Base-by-base conservation (phyloP, 1,140 invertebrate genomes). In the Drosophila repleta region DNA sequence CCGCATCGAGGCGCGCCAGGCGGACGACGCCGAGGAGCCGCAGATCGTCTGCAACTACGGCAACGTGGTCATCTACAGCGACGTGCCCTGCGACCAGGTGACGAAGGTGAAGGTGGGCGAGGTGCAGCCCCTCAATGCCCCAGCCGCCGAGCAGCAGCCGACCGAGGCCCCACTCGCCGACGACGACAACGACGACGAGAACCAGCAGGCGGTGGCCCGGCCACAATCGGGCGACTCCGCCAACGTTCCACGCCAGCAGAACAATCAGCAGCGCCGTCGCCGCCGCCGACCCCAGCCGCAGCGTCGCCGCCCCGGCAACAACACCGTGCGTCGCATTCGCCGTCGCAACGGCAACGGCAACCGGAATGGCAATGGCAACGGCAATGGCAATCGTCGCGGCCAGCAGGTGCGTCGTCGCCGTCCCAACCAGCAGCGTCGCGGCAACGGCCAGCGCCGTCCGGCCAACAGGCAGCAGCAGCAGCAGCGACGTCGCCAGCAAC, bases 51-150 rank as follows among this genome's bases (percentile, higher is more conserved):
- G 90, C 77, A 91, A 90, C 55, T 90, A 91, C 8, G 90, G 90
- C 65, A 75, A 72, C 13, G 75, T 91, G 24, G 90, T 91, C 5
- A 84, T 91, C 64, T 91, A 91, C 67, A 91, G 90, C 53, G 90
- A 91, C 56, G 90, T 91, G 32, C 90, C 90, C 55, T 91, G 90
- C 52, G 82, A 91, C 4, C 39, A 91, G 62, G 90, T 91, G n/a
- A 83, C 74, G 55, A 77, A 64, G 20, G 77, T 91, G 0, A 72
- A 75, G 4, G 72, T 91, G 4, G 80, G 85, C 13, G 76, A 74
- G 10, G 55, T 90, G 11, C 78, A 79, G 56, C 61, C 57, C 7
- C 21, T 70, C 8, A 48, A 72, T 45, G 8, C n/a, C 4, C 11
- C 32, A 35, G 2, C 32, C 32, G 32, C 11, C 10, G 10, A 15